Conservation (phyloP, 2,797 vertebrate genomes). For the Gambelia wislizenii region DNA sequence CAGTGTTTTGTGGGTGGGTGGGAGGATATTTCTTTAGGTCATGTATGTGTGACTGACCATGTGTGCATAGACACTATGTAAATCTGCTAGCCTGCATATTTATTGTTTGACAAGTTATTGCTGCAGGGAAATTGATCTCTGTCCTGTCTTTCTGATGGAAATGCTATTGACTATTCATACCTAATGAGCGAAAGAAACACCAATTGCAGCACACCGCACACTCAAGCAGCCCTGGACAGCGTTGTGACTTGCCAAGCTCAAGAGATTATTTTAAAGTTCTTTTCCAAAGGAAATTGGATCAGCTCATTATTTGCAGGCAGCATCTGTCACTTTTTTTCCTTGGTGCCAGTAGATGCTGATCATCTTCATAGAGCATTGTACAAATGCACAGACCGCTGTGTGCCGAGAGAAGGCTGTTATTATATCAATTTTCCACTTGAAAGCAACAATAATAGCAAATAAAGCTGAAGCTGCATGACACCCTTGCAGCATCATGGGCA, state of each 20-base stretch:
- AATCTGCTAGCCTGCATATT: not conserved
- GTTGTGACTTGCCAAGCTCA: conserved; percentile 60
- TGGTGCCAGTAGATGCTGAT: conserved; percentile 61
- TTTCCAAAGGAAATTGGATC: conserved; percentile 66
- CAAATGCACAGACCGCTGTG: conserved; percentile 67
- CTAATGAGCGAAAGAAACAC: conserved; percentile 28
- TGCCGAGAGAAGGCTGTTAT: conserved; percentile 67
- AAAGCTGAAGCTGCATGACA: conserved; percentile 63
- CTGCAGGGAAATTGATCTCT: not conserved
- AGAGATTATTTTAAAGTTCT: conserved; percentile 62
- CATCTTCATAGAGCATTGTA: conserved; percentile 62
- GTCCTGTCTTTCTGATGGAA: conserved; percentile 19
- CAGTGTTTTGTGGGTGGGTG: not conserved
- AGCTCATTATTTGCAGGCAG: conserved; percentile 73
- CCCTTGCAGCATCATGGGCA: conserved; percentile 57
- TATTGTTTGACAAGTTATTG: not conserved
- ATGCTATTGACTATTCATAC: conserved; percentile 42
- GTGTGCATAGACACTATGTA: not conserved
- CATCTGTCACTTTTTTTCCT: conserved; percentile 70
- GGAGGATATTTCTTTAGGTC: not conserved
- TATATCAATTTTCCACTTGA: conserved; percentile 76
- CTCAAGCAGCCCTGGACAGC: conserved; percentile 16
- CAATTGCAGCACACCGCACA: conserved; percentile 17
- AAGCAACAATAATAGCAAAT: conserved; percentile 75
- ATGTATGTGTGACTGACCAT: not conserved